Evolutionary conservation across 2,113 vertebrate genomes (phyloP).

Genomic region (Nerophis lumbriciformis): DNA sequence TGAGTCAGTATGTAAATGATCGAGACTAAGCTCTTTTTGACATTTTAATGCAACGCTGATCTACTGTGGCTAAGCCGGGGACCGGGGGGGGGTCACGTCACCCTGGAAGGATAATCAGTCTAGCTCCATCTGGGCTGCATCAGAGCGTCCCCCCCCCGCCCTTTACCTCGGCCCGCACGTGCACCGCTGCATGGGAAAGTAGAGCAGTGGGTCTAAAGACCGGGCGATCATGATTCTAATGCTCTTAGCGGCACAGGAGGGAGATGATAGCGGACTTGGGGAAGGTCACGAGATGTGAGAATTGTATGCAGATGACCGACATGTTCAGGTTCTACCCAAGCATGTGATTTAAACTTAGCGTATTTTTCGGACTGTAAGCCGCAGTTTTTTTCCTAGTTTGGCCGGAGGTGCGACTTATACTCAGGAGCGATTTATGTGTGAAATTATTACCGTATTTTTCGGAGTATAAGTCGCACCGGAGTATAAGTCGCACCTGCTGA

Average conservation of each 20-base stretch:
- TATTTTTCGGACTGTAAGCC: too few species aligned
- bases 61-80: conserved; percentile 22
- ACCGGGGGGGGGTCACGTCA: conserved; percentile 14
- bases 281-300: conserved; percentile 29
- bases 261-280: conserved; percentile 27
- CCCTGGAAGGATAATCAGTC: conserved; percentile 44
- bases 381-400: too few species aligned
- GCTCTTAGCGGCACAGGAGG: conserved; percentile 44
- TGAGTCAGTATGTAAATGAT: conserved; percentile 12
- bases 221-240: conserved; percentile 41
- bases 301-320: conserved; percentile 19
- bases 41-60: conserved; percentile 26
- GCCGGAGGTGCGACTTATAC: too few species aligned
- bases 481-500: too few species aligned
- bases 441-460: too few species aligned
- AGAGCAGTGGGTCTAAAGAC: conserved; percentile 49
- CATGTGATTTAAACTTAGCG: too few species aligned
- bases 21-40: not conserved
- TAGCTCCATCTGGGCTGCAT: conserved; percentile 53
- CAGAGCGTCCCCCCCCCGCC: conserved; percentile 23
- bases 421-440: too few species aligned
- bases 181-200: conserved; percentile 45
- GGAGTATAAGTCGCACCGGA: too few species aligned
- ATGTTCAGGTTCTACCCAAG: too few species aligned
- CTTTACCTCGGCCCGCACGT: conserved; percentile 36